Evolutionary conservation across 2,888 invertebrate species (phyloP), one percentile per base, ranked within the genome.

Genomic region (Melinaea marsaeus): DNA sequence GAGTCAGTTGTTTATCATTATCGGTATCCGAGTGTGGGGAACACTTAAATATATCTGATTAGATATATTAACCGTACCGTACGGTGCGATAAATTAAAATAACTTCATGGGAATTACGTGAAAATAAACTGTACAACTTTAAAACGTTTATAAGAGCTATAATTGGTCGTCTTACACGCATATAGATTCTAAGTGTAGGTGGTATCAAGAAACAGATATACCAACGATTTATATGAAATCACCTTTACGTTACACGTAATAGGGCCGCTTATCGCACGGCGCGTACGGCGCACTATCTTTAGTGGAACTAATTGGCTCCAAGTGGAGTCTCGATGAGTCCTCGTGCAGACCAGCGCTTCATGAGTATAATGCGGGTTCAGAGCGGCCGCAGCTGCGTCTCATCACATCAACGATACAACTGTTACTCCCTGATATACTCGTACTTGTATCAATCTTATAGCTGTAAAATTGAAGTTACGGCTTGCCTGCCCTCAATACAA

Each of bases 221-320:
- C 9, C 0, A 51, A 32, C 5, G 32, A 51, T 3, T 32, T 32
- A 51, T 42, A 51, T 51, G 6, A 51, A 51, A 51, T n/a, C 51
- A 51, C 22, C 51, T 32, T 51, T 51, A 51, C 2, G 32, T 51
- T 4, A 2, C 2, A 2, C 22, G 0, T 4, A 7, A 51, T 51
- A 32, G 32, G 37, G 45, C 13, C 32, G 35, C 5, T 55, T 55
- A 63, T 59, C 47, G 55, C 42, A n/a, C 32, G 55, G 9, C 13
- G 42, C 2, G 0, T 22, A 42, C 7, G 11, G 22, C 2, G 22
- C 4, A 7, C 51, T 51, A 51, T 51, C 51, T 51, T 74, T 73
- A 72, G 78, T 79, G 76, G 76, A 79, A 79, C 81, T 85, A 87
- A 88, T 87, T 84, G 80, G 75, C 67, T 71, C 76, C 84, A 81